These are phyloP conservation scores for Muraenolepis orangiensis DNA, from an alignment of 2,797 vertebrate genomes.

Conservation along the genomic window DNA sequence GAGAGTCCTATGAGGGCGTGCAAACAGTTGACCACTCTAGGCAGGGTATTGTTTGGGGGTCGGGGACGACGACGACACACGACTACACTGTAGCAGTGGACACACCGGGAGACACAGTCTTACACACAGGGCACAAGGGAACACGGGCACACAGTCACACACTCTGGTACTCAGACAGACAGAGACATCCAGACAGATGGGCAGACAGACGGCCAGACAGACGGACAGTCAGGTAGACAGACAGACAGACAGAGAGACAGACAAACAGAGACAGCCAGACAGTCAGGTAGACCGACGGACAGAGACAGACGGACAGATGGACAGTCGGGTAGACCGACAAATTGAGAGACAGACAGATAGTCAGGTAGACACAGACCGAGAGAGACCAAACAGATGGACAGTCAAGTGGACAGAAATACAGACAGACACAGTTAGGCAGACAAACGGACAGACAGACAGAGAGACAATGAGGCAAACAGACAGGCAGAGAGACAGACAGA, in stretches of 20 bases:
- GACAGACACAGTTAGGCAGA: neutral
- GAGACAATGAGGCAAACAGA: neutral
- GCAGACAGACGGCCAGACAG: neutral
- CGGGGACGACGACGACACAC: neutral
- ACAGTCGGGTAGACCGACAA: neutral
- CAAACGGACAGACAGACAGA: neutral
- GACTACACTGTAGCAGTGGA: conserved; percentile 25
- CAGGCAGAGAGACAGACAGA: neutral
- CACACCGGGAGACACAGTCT: conserved; percentile 22
- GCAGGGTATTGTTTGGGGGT: conserved; percentile 32
- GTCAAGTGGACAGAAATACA: conserved; percentile 22
- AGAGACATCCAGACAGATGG: no score
- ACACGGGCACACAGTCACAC: neutral
- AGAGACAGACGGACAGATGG: neutral
- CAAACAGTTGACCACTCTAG: conserved; percentile 64
- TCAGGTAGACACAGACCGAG: neutral
- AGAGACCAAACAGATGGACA: conserved; percentile 30
- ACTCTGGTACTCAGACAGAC: neutral
- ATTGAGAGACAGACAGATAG: conserved; percentile 1
- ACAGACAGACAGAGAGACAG: neutral
- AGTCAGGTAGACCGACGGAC: neutral
- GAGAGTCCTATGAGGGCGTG: conserved; percentile 66
- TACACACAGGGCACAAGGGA: neutral
- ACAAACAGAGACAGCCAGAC: conserved; percentile 21
- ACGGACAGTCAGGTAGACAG: conserved; percentile 2